Conservation (phyloP, 2,113 vertebrate genomes). For the Corydoras maculifer region DNA sequence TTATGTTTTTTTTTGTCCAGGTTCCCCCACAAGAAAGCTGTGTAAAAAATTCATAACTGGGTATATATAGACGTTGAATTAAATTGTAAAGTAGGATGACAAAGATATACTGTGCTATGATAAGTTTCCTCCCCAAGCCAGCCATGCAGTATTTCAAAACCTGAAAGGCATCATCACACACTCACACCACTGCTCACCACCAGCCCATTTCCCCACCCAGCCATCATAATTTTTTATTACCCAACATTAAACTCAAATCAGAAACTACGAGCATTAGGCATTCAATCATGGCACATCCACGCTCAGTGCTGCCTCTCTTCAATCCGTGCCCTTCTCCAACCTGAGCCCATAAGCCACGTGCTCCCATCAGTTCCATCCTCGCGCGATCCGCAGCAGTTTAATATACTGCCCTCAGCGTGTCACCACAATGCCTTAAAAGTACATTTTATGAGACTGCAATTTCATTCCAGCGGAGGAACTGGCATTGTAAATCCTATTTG, state of each 20-base stretch:
- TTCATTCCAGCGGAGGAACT: slow-evolving; percentile 63
- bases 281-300: slow-evolving; percentile 36
- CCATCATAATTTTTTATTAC: slow-evolving; percentile 35
- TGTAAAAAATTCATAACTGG: slow-evolving; percentile 9
- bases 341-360: slow-evolving; percentile 33
- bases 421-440: slow-evolving; percentile 70
- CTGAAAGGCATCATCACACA: slow-evolving; percentile 13
- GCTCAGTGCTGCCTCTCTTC: slow-evolving; percentile 36
- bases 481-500: slow-evolving; percentile 71
- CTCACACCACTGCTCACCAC: slow-evolving; percentile 17
- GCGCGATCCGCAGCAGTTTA: slow-evolving; percentile 65
- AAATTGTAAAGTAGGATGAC: slow-evolving; percentile 18
- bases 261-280: slow-evolving; percentile 26
- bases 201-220: slow-evolving; percentile 18
- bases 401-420: slow-evolving; percentile 66
- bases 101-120: slow-evolving; percentile 17
- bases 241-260: slow-evolving; percentile 39
- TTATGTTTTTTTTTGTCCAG: not conserved
- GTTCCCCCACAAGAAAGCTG: not conserved
- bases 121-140: slow-evolving; percentile 19
- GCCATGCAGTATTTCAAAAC: slow-evolving; percentile 27
- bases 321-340: slow-evolving; percentile 39
- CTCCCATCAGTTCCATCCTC: slow-evolving; percentile 50
- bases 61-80: slow-evolving; percentile 29
- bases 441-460: slow-evolving; percentile 70